Conservation (phyloP, 2,888 invertebrate genomes). For the Cosmorhoe ocellata region DNA sequence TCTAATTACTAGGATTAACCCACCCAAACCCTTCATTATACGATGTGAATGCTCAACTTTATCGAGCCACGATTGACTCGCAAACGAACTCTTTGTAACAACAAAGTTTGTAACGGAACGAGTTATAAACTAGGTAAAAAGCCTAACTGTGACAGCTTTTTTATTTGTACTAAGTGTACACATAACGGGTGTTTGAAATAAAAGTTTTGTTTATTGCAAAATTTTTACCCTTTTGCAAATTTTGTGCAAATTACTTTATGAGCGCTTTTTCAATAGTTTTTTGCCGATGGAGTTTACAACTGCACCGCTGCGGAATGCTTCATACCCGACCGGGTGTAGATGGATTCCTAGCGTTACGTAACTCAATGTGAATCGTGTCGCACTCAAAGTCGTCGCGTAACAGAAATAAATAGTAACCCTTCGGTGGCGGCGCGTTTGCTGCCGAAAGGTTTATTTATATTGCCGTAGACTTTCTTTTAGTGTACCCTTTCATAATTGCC, state of each 20-base stretch:
- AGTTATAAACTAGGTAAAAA: slow-evolving; percentile 57
- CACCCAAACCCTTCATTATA: slow-evolving; percentile 56
- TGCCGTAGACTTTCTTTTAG: slow-evolving; percentile 71
- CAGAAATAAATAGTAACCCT: slow-evolving; percentile 78
- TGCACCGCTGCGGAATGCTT: slow-evolving; percentile 51
- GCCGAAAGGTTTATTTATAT: slow-evolving; percentile 80
- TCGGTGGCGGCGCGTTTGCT: slow-evolving; percentile 71
- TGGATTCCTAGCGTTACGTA: slow-evolving; percentile 57
- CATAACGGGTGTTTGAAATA: slow-evolving; percentile 66
- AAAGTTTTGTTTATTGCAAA: slow-evolving; percentile 59
- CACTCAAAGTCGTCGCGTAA: slow-evolving; percentile 64
- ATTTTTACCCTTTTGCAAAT: slow-evolving; percentile 78
- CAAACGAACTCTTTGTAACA: slow-evolving; percentile 30
- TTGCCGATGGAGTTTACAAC: slow-evolving; percentile 64
- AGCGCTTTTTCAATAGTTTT: slow-evolving; percentile 61
- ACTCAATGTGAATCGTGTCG: slow-evolving; percentile 52
- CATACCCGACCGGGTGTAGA: slow-evolving; percentile 51
- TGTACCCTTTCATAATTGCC: slow-evolving; percentile 74
- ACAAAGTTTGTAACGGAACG: slow-evolving; percentile 43
- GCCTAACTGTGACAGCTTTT: slow-evolving; percentile 56
- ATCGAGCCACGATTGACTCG: slow-evolving; percentile 36
- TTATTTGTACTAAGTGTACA: slow-evolving; percentile 54
- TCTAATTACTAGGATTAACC: slow-evolving; percentile 70
- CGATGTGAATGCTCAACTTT: slow-evolving; percentile 38
- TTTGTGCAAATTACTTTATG: slow-evolving; percentile 81